A percentile compares a stretch with the other conserved stretches of the same genome.
phyloP scores from a whole-genome alignment of 2,888 invertebrate species.

The Dastarcus helophoroides region DNA sequence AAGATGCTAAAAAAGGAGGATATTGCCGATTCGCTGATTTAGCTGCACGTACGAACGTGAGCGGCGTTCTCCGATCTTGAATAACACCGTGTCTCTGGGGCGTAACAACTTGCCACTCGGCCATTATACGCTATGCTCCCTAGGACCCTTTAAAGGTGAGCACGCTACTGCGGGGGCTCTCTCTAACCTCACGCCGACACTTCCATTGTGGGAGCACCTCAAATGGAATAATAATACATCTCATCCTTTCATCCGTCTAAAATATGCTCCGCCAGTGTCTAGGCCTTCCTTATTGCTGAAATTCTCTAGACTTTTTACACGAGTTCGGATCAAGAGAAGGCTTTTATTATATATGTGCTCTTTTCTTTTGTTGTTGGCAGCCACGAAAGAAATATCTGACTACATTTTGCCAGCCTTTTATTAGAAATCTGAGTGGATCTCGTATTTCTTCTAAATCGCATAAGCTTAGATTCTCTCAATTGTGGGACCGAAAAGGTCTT shows the following conservation, averaged over 20 bases:
- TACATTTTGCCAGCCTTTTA: too few relatives aligned
- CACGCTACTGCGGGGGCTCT: slow-evolving; percentile 6
- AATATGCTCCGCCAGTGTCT: too few relatives aligned
- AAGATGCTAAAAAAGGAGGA: slow-evolving; percentile 7
- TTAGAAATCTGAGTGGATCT: too few relatives aligned
- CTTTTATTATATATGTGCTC: too few relatives aligned
- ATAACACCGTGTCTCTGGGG: slow-evolving; percentile 10
- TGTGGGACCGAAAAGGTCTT: too few relatives aligned
- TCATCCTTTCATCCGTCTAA: slow-evolving; percentile 10
- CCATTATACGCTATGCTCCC: slow-evolving; percentile 9
- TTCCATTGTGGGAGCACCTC: not conserved
- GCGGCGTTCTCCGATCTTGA: slow-evolving; percentile 8
- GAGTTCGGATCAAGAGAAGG: too few relatives aligned
- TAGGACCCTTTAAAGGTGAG: slow-evolving; percentile 9
- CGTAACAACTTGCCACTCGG: slow-evolving; percentile 10
- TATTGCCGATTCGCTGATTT: slow-evolving; percentile 7
- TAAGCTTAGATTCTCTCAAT: too few relatives aligned
- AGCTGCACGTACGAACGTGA: slow-evolving; percentile 8
- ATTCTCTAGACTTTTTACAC: too few relatives aligned
- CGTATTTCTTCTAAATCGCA: too few relatives aligned
- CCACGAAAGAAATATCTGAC: too few relatives aligned
- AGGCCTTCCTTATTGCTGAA: too few relatives aligned
- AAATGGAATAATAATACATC: not conserved
- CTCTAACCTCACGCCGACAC: not conserved
- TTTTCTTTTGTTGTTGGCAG: too few relatives aligned